A percentile compares a stretch with the other conserved stretches of the same genome.
Conservation (phyloP, 2,113 vertebrate species). For the Rhinopomastus cyanomelas region DNA sequence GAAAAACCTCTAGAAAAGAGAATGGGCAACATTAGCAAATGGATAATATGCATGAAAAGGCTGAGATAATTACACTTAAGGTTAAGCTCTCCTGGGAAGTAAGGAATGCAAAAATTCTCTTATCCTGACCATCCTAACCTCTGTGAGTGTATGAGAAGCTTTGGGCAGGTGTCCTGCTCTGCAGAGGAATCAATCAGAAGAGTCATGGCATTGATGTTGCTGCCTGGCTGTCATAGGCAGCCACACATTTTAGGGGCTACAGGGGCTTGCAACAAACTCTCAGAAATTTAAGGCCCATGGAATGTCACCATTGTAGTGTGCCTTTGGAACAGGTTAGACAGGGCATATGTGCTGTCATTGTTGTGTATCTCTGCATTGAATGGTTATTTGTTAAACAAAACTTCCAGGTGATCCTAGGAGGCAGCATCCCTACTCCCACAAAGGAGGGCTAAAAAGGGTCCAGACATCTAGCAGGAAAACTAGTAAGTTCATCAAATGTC, state of each 20-base stretch:
- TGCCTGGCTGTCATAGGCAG: background rate
- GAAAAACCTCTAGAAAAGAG: background rate
- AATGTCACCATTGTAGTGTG: background rate
- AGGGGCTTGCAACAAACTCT: background rate
- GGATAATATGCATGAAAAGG: background rate
- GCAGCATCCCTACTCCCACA: background rate
- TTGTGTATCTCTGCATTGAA: background rate
- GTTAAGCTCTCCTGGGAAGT: background rate
- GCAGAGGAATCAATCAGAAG: background rate
- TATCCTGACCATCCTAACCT: background rate
- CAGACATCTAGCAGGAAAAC: background rate
- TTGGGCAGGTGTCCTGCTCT: background rate
- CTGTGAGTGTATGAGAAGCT: background rate
- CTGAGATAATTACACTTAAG: constrained; percentile 2
- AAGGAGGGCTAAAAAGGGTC: background rate
- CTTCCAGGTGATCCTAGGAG: background rate
- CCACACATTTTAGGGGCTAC: background rate
- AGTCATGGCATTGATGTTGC: background rate
- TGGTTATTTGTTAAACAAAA: background rate
- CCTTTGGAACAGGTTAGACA: background rate
- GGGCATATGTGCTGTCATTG: background rate
- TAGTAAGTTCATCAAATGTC: background rate
- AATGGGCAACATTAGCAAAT: background rate
- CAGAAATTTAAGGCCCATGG: background rate
- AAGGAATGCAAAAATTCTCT: background rate